Evolutionary conservation across 2,113 vertebrate genomes (phyloP).

Genomic region (Zeus faber): DNA sequence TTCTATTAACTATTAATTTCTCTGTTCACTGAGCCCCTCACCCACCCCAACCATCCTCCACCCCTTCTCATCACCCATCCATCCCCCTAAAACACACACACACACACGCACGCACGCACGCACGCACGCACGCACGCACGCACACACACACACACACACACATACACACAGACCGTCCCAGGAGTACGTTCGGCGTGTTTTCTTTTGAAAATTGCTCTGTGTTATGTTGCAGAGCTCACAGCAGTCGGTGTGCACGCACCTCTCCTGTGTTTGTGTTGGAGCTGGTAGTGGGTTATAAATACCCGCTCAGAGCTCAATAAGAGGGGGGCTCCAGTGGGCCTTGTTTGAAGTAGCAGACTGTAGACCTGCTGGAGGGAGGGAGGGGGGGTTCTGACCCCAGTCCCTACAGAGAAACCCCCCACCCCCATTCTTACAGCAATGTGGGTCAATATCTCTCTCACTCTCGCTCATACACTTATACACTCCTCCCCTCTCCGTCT

Average conservation of each 20-base stretch:
- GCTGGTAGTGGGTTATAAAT: slow-evolving; percentile 70
- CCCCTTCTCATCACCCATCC: neutral
- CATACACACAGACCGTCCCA: slow-evolving; percentile 24
- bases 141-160: slow-evolving; percentile 7
- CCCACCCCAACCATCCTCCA: slow-evolving; percentile 9
- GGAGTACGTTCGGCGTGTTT: slow-evolving; percentile 44
- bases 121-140: slow-evolving; percentile 9
- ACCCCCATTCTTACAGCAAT: slow-evolving; percentile 66
- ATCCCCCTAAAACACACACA: neutral
- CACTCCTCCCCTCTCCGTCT: slow-evolving; percentile 47
- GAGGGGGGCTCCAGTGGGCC: slow-evolving; percentile 72
- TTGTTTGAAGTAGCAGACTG: slow-evolving; percentile 79
- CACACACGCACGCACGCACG: slow-evolving; percentile 10
- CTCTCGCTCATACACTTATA: slow-evolving; percentile 47
- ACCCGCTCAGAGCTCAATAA: slow-evolving; percentile 73
- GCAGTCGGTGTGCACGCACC: slow-evolving; percentile 53
- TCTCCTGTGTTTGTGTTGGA: slow-evolving; percentile 60
- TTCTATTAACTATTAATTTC: slow-evolving; percentile 69
- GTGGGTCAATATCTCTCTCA: slow-evolving; percentile 70
- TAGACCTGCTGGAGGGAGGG: slow-evolving; percentile 73
- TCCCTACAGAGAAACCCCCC: slow-evolving; percentile 67
- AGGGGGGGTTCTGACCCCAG: slow-evolving; percentile 67
- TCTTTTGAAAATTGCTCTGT: slow-evolving; percentile 67
- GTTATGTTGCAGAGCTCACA: slow-evolving; percentile 54
- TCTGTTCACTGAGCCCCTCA: slow-evolving; percentile 46